These are phyloP conservation scores for Anolis apletophallus DNA, from an alignment of 2,797 vertebrate species.

Conservation along the genomic window DNA sequence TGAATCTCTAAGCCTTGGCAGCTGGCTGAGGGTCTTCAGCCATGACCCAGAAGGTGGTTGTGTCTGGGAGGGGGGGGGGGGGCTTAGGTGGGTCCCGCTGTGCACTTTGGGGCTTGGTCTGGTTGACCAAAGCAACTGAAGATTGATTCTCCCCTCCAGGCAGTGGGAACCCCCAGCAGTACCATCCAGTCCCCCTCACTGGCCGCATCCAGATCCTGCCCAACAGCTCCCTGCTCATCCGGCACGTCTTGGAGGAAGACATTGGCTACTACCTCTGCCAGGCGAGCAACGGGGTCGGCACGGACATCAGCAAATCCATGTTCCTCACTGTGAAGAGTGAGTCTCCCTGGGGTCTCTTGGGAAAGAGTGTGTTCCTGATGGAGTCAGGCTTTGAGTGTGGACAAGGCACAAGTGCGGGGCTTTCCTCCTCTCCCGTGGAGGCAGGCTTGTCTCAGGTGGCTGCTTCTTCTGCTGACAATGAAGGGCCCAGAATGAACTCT, in stretches of 20 bases:
- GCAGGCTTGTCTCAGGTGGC: no score
- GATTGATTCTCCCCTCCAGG: slow-evolving; percentile 70
- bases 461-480: no score
- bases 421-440: no score
- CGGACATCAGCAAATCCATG: slow-evolving; percentile 99
- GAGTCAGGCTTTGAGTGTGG: no score
- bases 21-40: no score
- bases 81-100: fast-evolving
- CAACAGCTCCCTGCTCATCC: slow-evolving; percentile 95
- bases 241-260: slow-evolving; percentile 96
- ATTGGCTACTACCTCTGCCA: slow-evolving; percentile 98
- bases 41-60: no score
- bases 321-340: slow-evolving; percentile 96
- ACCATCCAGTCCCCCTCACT: slow-evolving; percentile 95
- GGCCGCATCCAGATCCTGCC: slow-evolving; percentile 97
- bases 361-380: not conserved
- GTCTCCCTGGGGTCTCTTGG: slow-evolving; percentile 55
- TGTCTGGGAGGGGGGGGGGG: not conserved
- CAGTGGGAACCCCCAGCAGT: slow-evolving; percentile 96
- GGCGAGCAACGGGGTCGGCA: slow-evolving; percentile 97
- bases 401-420: no score
- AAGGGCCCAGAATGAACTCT: no score
- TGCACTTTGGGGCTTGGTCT: not conserved
- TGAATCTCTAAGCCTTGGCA: no score
- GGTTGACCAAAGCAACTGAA: no score